Base-by-base conservation (phyloP, 1,140 invertebrate species). In the Diachasmimorpha longicaudata region DNA sequence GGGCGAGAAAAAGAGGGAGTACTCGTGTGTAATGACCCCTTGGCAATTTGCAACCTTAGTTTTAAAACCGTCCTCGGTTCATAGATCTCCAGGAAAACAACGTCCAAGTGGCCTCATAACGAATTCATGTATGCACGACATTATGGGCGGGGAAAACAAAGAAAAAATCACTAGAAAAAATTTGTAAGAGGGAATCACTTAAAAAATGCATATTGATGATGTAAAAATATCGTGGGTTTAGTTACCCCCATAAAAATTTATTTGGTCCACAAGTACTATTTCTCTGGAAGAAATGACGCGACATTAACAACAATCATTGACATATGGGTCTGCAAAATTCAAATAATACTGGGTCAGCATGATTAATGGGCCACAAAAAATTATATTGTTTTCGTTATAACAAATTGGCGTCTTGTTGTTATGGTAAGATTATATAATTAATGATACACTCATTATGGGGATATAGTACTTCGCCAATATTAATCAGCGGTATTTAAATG, bases 121-220 rank as follows among this genome's bases (percentile, higher is more conserved):
- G 58, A 25, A 63, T 63, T 63, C 58, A 63, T 63, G 58, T 63
- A 63, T 63, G 58, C 58, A 63, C 58, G 58, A 63, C 58, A 63
- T 63, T 63, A 63, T 23, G 23, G 58, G 58, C 14, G 19, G 19
- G 19, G 11, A 25, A 13, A 31, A 63, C 23, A 63, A 25, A 31
- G 23, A 8, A 6, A 63, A 63, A 63, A 63, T 52, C 48, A 63
- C 21, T 23, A 19, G 23, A 63, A 63, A 63, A 63, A 63, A 63
- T 25, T 63, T 63, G 23, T 63, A 19, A 31, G 5, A 25, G 58
- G 23, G 23, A 63, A 63, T 63, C 58, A 63, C 58, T 63, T 25
- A 63, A 14, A 63, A 63, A 63, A 63, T 63, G 23, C 58, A 63
- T 52, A 52, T 52, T 52, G 48, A 52, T 52, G 48, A 52, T 52